Evolutionary conservation across 1,140 invertebrate genomes (phyloP), one percentile per base, ranked within the genome.

Genomic region (Epicauta chinensis): DNA sequence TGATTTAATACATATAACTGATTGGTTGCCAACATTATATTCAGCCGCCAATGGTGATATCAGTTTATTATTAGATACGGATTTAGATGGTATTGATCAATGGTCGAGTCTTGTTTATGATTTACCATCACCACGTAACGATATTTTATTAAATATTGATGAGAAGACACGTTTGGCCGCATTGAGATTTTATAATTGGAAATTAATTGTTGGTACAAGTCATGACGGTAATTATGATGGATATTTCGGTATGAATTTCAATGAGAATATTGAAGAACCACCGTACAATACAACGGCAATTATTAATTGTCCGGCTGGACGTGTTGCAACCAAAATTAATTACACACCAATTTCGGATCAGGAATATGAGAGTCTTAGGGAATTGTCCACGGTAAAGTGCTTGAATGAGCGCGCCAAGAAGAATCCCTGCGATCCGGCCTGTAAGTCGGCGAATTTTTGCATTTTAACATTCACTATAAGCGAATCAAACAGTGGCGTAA

Each of bases 1-100:
- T 40, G 68, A 83, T 30, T 63, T 87, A 38, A 76, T 87, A 51
- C 84, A 87, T 58, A 76, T 89, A 10, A 77, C 76, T 44, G 87
- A 89, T 68, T 89, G 86, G 86, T 61, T 89, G 29, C 86, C 87
- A 0, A 66, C 84, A 11, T 38, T 68, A 5, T 63, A 57, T 42
- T 58, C 85, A 0, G 76, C 76, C 3, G 78, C 75, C 12, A 77
- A 79, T 46, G 75, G 76, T 16, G 67, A 76, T 54, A 36, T 67
- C 0, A 53, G 61, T 1, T 59, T 59, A 12, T 59, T 59, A 12
- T 16, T 71, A 13, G 66, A 69, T 60, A 62, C 59, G 7, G 65
- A 70, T 16, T 46, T 71, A 0, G 77, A 78, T 47, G 77, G 77
- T 2, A 45, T 73, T 2, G 70, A 78, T 68, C 72, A 75, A 46